These are phyloP conservation scores for Brachyhypopomus occidentalis DNA, from an alignment of 2,113 vertebrate species.

Conservation along the genomic window DNA sequence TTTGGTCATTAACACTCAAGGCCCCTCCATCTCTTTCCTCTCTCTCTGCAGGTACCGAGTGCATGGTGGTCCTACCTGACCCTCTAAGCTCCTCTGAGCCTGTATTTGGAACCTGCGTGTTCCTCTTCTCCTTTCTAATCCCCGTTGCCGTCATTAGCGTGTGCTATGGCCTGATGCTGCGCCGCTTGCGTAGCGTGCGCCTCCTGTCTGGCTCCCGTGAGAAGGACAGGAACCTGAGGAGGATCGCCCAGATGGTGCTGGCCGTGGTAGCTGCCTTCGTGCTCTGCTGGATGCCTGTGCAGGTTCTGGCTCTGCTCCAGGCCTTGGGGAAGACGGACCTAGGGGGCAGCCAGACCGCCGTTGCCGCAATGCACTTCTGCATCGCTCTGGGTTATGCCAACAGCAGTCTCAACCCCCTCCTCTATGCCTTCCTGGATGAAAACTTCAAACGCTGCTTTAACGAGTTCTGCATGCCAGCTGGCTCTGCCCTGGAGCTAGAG, in stretches of 20 bases:
- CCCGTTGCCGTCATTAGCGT: slow-evolving; percentile 51
- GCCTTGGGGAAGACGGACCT: slow-evolving; percentile 42
- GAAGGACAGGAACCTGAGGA: slow-evolving; percentile 52
- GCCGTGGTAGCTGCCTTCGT: slow-evolving; percentile 55
- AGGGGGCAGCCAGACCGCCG: slow-evolving; percentile 33
- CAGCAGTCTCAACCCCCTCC: slow-evolving; percentile 51
- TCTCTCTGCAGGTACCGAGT: slow-evolving; percentile 46
- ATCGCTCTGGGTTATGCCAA: slow-evolving; percentile 52
- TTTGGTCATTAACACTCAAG: neutral
- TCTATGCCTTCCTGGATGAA: slow-evolving; percentile 49
- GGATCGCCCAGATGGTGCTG: slow-evolving; percentile 52
- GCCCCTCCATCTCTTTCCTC: neutral
- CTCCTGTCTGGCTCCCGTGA: slow-evolving; percentile 46
- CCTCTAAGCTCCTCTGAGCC: slow-evolving; percentile 43
- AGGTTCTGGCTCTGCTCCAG: slow-evolving; percentile 52
- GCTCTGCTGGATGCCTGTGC: slow-evolving; percentile 54
- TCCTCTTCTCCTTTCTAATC: slow-evolving; percentile 56
- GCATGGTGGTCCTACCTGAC: slow-evolving; percentile 46
- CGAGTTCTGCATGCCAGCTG: slow-evolving; percentile 35
- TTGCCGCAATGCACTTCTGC: slow-evolving; percentile 55
- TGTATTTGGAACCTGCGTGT: slow-evolving; percentile 49
- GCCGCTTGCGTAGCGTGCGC: slow-evolving; percentile 44
- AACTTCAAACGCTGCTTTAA: slow-evolving; percentile 51
- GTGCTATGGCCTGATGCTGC: slow-evolving; percentile 52
- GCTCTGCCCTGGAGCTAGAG: slow-evolving; percentile 16